Conservation (phyloP, 1,140 invertebrate genomes). For the Anastatus disparis region DNA sequence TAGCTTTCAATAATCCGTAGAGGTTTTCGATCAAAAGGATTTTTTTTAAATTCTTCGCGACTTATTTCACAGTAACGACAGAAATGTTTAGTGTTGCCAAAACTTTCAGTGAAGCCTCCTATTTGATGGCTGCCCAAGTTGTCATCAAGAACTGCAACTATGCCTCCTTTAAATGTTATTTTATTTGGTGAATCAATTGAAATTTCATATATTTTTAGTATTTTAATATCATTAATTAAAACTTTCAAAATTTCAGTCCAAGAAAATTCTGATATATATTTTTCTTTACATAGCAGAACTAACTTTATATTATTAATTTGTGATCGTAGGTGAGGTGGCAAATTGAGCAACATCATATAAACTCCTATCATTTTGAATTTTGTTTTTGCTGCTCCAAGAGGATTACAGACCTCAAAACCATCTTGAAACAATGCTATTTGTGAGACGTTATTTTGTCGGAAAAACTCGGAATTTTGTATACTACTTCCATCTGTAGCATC, state of each 20-base stretch:
- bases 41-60: not conserved
- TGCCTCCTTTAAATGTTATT: conserved; percentile 30
- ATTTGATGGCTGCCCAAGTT: conserved; percentile 39
- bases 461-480: conserved; percentile 31
- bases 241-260: conserved; percentile 34
- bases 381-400: conserved; percentile 35
- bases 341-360: conserved; percentile 38
- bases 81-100: not conserved
- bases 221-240: conserved; percentile 34
- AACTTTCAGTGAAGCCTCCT: conserved; percentile 36
- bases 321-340: conserved; percentile 31
- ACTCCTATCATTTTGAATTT: conserved; percentile 40
- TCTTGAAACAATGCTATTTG: conserved; percentile 41
- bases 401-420: conserved; percentile 43
- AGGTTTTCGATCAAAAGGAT: not conserved
- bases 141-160: conserved; percentile 30
- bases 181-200: not conserved
- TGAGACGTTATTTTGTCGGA: conserved; percentile 17
- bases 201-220: conserved; percentile 35
- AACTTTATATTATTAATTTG: conserved; percentile 17
- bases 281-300: conserved; percentile 11
- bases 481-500: conserved; percentile 38
- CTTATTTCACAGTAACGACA: conserved; percentile 19
- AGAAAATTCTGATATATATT: conserved; percentile 19
- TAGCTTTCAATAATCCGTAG: conserved; percentile 28